Evolutionary conservation across 2,888 invertebrate species (phyloP), one percentile per base, ranked within the genome.

Genomic region (Chymomyza fuscimana): DNA sequence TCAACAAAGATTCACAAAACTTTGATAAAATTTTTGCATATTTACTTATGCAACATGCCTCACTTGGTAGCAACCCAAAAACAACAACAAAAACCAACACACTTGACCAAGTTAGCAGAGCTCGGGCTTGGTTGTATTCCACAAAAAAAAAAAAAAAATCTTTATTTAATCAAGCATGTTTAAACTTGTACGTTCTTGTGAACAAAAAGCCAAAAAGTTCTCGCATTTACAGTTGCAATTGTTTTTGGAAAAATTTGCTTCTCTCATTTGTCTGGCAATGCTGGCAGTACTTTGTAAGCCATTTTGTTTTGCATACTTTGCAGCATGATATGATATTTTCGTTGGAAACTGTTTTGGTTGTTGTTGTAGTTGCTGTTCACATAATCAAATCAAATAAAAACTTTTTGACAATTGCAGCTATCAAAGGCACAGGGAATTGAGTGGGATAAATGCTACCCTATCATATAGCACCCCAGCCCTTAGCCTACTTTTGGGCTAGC

Each of bases 361-460:
- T 61, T 71, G 73, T 69, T 52, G 32, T 32, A 5, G 32, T 3
- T 5, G 32, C 32, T 36, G 36, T 15, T 25, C 74, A 73, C 74
- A 85, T 73, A 86, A 80, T 73, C 77, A 72, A 86, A 85, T 87
- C 89, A 83, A 87, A 83, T 88, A 88, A 88, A 88, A 83, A 83
- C 87, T 83, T 83, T 82, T 64, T 40, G 56, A 29, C 71, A 66
- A 76, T 86, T 79, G 68, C 79, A 25, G 29, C 59, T 59, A 65
- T 52, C 60, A 52, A 16, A 56, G 46, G 54, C 7, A 4, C 52
- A 64, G 60, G 25, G 59, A 69, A 69, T 58, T 64, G 59, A 59
- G 50, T 51, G 50, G 40, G 2, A 40, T 40, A 40, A 9, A 40
- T 10, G 40, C 40, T 40, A 40, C 40, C 10, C 32, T 32, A 32